A percentile compares a stretch with the other conserved stretches of the same genome.
Conservation (phyloP, 1,140 invertebrate species). For the Mya arenaria region DNA sequence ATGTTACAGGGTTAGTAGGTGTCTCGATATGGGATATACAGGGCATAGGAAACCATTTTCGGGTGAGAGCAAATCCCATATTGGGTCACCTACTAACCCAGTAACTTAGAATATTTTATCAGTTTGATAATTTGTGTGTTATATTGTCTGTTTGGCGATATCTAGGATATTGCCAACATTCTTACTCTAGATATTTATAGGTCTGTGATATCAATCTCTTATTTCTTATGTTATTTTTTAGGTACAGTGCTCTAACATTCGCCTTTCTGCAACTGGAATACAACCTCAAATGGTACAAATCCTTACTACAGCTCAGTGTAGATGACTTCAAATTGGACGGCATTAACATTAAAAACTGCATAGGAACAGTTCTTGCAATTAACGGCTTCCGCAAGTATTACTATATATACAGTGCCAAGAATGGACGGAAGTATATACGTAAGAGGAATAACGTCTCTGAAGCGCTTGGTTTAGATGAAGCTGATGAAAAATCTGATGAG, state of each 20-base stretch:
- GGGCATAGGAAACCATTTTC: too few relatives aligned
- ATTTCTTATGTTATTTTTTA: conserved; percentile 83
- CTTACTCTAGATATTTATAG: too few relatives aligned
- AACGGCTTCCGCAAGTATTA: conserved; percentile 99
- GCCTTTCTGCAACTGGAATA: conserved; percentile 95
- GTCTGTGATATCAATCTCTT: too few relatives aligned
- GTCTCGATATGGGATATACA: too few relatives aligned
- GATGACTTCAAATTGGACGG: conserved; percentile 88
- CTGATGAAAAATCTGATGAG: conserved; percentile 62
- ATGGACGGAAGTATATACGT: conserved; percentile 61
- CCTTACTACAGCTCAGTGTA: conserved; percentile 88
- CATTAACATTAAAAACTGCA: conserved; percentile 98
- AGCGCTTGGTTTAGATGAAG: conserved; percentile 59
- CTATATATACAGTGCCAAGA: conserved; percentile 98
- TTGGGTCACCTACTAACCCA: too few relatives aligned
- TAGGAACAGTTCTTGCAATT: conserved; percentile 97
- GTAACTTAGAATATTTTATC: too few relatives aligned
- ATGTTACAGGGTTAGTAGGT: too few relatives aligned
- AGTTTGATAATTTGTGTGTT: too few relatives aligned
- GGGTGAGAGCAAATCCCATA: too few relatives aligned
- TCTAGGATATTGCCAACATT: too few relatives aligned
- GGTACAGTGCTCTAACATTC: conserved; percentile 96
- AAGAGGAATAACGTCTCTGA: conserved; percentile 50
- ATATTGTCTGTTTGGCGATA: too few relatives aligned
- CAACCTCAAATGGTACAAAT: conserved; percentile 95